Base-by-base conservation (phyloP, 2,113 vertebrate species). In the Neofelis nebulosa region DNA sequence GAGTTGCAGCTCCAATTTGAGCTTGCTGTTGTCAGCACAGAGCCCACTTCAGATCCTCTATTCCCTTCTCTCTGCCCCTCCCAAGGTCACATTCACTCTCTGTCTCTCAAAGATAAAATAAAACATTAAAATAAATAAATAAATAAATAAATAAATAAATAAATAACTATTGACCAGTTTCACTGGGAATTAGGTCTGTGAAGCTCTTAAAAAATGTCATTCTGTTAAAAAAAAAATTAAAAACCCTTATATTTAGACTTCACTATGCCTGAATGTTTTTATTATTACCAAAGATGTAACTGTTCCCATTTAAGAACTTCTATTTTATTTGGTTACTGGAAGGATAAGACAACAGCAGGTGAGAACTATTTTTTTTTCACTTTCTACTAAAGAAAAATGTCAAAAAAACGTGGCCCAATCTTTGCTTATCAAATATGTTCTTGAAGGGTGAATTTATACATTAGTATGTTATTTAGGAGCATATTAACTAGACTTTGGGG, bases 381-480 rank as follows among this genome's bases (percentile, higher is more conserved):
- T 4, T 91, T 91, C 2, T 19, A 1, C 6, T 23, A 66, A 68
- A 36, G 33, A 66, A 66, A 80, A 80, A 52, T 79, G 13, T 65
- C 1, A 23, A 52, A 80, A 65, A 79, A 66, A 76, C 19, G 23
- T 23, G 36, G 18, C 19, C 18, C 2, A 66, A 38, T 7, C 31
- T 65, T 65, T 36, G 21, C 23, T 90, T 48, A 50, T 66, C 14
- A 79, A 33, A 65, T 79, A n/a, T 27, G 7, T 21, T 61, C 33
- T 36, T 15, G 3, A n/a, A 14, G 21, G 23, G 25, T 80, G 21
- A 79, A 66, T 55, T 69, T 55, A 83, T 23, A n/a, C 13, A 27
- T 0, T 0, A 33, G 4, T 29, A 21, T 61, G 2, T 23, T 61
- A 31, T 71, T 36, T 82, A 50, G 15, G 5, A 57, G 23, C 21